Evolutionary conservation across 1,140 invertebrate species (phyloP).

Genomic region (Lanistes nyassanus): DNA sequence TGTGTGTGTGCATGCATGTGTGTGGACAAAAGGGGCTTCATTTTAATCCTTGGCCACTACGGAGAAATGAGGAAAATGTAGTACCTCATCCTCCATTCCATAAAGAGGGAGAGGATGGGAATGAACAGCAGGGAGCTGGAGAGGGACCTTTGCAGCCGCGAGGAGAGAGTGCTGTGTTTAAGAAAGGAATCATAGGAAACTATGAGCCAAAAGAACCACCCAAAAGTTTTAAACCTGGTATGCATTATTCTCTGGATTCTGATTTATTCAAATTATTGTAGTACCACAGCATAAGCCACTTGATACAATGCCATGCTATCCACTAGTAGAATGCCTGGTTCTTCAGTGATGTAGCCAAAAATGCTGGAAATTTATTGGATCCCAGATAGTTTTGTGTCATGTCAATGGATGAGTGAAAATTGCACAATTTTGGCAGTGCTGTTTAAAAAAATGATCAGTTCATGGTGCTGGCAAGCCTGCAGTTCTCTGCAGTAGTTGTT

Average conservation of each 20-base stretch:
- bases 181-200: constrained; percentile 67
- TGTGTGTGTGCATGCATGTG: not conserved
- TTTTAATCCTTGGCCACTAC: not conserved
- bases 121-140: not conserved
- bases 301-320: too few relatives aligned
- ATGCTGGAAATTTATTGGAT: too few relatives aligned
- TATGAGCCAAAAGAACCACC: constrained; percentile 70
- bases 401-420: not conserved
- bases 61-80: constrained; percentile 3
- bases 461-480: not conserved
- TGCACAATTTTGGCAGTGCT: too few relatives aligned
- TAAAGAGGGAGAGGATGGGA: not conserved
- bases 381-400: too few relatives aligned
- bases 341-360: too few relatives aligned
- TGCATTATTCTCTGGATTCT: constrained; percentile 80
- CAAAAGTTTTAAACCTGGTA: constrained; percentile 69
- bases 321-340: too few relatives aligned
- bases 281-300: too few relatives aligned
- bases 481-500: not conserved
- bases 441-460: not conserved
- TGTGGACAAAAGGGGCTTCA: not conserved
- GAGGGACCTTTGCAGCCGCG: constrained; percentile 12
- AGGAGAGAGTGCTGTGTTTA: constrained; percentile 60
- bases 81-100: constrained; percentile 1
- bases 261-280: not conserved